Percentiles rank a stretch among this genome's conserved stretches.
Evolutionary conservation across 1,140 invertebrate genomes (phyloP).

Genomic region (Pogonomyrmex californicus): DNA sequence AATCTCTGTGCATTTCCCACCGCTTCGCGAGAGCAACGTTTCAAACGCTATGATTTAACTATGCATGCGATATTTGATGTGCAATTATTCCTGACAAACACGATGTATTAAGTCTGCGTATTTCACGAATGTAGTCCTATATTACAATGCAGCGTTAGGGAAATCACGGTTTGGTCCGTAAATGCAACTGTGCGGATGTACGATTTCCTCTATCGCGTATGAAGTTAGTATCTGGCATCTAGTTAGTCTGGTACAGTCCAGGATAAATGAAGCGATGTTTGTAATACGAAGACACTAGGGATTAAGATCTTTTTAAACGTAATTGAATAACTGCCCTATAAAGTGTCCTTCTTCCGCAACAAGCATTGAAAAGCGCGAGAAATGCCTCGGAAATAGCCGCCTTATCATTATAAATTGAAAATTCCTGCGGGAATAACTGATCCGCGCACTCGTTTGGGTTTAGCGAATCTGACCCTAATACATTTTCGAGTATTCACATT

Average conservation of each 20-base stretch:
- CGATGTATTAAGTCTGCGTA: conserved; percentile 11
- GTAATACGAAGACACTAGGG: background rate
- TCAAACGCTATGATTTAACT: background rate
- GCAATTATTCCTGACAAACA: conserved; percentile 36
- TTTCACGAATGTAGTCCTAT: conserved; percentile 8
- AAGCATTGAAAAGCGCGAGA: background rate
- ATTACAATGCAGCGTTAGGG: conserved; percentile 20
- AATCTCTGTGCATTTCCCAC: too few species aligned
- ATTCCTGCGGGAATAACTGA: conserved; percentile 15
- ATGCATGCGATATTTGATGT: conserved; percentile 8
- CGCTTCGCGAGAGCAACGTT: background rate
- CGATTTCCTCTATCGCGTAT: conserved; percentile 46
- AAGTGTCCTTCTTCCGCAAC: background rate
- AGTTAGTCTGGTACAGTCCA: background rate
- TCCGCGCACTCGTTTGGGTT: background rate
- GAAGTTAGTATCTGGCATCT: conserved; percentile 46
- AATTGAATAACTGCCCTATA: background rate
- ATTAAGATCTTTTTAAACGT: background rate
- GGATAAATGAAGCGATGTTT: conserved; percentile 7
- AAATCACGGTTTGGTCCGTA: conserved; percentile 30
- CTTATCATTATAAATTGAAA: conserved; percentile 7
- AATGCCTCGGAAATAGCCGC: background rate
- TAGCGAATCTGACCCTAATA: background rate
- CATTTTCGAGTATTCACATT: background rate
- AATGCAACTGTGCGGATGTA: conserved; percentile 38